Base-by-base conservation (phyloP, 2,888 invertebrate genomes). In the Melinopterus prodromus region DNA sequence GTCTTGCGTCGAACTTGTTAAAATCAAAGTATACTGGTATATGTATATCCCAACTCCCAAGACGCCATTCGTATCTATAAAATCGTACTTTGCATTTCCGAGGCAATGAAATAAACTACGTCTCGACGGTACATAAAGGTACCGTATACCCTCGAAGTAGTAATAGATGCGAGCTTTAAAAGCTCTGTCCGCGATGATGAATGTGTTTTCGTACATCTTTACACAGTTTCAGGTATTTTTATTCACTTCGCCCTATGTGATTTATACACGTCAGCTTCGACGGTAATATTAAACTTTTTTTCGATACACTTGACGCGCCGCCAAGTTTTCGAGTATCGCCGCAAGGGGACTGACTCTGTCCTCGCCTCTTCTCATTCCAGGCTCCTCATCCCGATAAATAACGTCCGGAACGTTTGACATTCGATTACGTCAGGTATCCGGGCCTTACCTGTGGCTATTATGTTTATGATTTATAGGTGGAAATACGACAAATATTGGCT, bases 181-280 rank as follows among this genome's bases (percentile, higher is more conserved):
- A 53, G 53, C 53, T 9, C 78, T 77, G 53, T 53, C 53, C 53
- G 12, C 77, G 81, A 83, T 83, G 83, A 83, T 83, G 82, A 83
- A 83, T 83, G 83, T 83, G 83, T 81, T 83, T 83, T 80, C 80
- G 80, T 81, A 82, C 53, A 12, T 82, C 79, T 77, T 81, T 79
- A 53, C 26, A 14, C 35, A 81, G 80, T 78, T 78, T 74, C 81
- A 81, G 81, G 82, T 82, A 82, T 81, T 82, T 53, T 79, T 79
- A 78, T 71, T 38, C 80, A 78, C 79, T 80, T 77, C 76, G 70
- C 77, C 77, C 12, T 53, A 53, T 53, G 12, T 53, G 82, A 81
- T 82, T 82, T 82, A 82, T 82, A 38, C 26, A 69, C 71, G 71
- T 74, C 53, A 53, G 36, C 77, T 70, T 78, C 76, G 78, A 35